These are phyloP conservation scores for Psophia crepitans DNA, from an alignment of 2,113 vertebrate species.

Conservation along the genomic window DNA sequence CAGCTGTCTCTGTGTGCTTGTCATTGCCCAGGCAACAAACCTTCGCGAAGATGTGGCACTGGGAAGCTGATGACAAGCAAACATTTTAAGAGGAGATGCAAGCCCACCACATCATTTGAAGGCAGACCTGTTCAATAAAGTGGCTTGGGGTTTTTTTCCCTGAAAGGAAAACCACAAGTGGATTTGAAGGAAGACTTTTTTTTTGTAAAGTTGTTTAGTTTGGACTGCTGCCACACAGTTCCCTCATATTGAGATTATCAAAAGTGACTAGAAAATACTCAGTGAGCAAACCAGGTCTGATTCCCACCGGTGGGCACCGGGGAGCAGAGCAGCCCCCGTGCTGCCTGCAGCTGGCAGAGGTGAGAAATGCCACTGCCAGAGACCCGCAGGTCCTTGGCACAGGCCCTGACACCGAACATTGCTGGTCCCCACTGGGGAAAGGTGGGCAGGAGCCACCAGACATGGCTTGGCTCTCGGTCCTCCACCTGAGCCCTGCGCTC, in stretches of 20 bases:
- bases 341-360: rapidly evolving
- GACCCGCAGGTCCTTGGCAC: rapidly evolving
- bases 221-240: background rate
- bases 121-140: background rate
- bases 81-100: background rate
- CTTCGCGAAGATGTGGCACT: rapidly evolving
- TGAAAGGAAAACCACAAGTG: background rate
- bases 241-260: background rate
- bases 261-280: background rate
- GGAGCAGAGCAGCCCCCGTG: background rate
- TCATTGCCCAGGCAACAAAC: background rate
- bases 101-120: background rate
- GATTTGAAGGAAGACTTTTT: background rate
- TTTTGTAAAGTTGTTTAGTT: background rate
- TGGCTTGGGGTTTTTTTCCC: background rate
- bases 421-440: background rate
- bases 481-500: rapidly evolving
- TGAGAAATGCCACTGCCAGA: background rate
- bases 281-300: background rate
- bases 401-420: rapidly evolving
- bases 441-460: rapidly evolving
- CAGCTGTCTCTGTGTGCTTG: background rate
- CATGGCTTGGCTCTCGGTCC: rapidly evolving
- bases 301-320: rapidly evolving
- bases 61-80: background rate